phyloP scores from a whole-genome alignment of 2,797 vertebrate species.

The Meriones psammophilus region DNA sequence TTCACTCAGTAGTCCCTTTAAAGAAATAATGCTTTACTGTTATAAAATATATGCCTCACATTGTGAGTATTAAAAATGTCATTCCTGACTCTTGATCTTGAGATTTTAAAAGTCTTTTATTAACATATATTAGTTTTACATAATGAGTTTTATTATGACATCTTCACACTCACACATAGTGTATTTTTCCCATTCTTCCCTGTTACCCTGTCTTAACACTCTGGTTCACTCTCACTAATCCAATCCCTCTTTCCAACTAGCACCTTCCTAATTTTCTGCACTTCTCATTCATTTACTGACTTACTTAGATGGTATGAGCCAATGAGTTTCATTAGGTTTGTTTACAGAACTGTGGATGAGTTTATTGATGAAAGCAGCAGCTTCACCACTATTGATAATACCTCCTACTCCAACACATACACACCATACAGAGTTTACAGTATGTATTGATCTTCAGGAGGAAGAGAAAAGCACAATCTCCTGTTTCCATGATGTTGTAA shows the following conservation, averaged over 20 bases:
- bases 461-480: too few species aligned
- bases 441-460: not conserved
- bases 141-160: not conserved
- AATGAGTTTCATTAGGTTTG: not conserved
- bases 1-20: not conserved
- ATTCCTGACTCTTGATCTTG: not conserved
- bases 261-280: too few species aligned
- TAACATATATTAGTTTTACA: too few species aligned
- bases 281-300: not conserved
- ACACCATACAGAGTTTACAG: not conserved
- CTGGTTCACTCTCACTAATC: too few species aligned
- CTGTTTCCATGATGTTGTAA: not conserved
- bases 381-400: not conserved
- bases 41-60: not conserved
- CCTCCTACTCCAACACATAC: not conserved
- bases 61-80: not conserved
- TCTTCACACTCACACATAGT: not conserved
- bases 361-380: not conserved
- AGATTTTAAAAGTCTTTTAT: not conserved
- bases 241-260: not conserved
- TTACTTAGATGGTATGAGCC: not conserved
- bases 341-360: too few species aligned
- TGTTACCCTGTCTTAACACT: not conserved
- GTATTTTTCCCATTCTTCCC: accelerated
- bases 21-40: not conserved